Base-by-base conservation (phyloP, 1,140 invertebrate species). In the Coptotermes formosanus region DNA sequence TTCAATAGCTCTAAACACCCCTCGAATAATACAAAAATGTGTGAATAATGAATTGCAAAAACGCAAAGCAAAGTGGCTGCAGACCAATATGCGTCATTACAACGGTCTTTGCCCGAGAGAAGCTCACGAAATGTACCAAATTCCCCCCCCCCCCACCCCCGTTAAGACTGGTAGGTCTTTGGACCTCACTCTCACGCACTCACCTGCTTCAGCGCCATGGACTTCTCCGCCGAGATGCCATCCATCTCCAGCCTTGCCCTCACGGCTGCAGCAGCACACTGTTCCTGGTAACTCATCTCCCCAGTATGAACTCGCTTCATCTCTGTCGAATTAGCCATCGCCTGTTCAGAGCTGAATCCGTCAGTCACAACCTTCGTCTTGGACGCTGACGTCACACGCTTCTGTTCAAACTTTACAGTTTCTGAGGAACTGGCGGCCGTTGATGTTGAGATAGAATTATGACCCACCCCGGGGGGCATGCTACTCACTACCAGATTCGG, bases 301-400 rank as follows among this genome's bases (percentile, higher is more conserved):
- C 95, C 95, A 14, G 96, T 92, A 89, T 97, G 95, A 82, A 97
- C 89, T 32, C 94, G 93, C 89, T 96, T 95, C 92, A 95, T 94
- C 90, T 96, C 95, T 12, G 96, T 95, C 32, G 94, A 94, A 89
- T 97, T 96, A n/a, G 95, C 93, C 4, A 92, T 92, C 90, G 89
- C 91, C 91, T 89, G 94, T 88, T 97, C 96, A 9, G 95, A 94
- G 91, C 95, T 97, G 89, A 95, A 96, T 84, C 95, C 95, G 89
- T 97, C 96, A 81, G 95, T 95, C n/a, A 96, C 89, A 89, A 93
- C 92, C 89, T 96, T 95, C 2, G 95, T 96, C 87, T 95, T 96
- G 23, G 94, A 95, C 9, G 95, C 95, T 44, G 95, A 96, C 48
- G 95, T 95, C 88, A 94, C 93, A 88, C 94, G 93, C 89, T 95